phyloP scores from a whole-genome alignment of 2,797 vertebrate genomes.

The Xiphophorus birchmanni region DNA sequence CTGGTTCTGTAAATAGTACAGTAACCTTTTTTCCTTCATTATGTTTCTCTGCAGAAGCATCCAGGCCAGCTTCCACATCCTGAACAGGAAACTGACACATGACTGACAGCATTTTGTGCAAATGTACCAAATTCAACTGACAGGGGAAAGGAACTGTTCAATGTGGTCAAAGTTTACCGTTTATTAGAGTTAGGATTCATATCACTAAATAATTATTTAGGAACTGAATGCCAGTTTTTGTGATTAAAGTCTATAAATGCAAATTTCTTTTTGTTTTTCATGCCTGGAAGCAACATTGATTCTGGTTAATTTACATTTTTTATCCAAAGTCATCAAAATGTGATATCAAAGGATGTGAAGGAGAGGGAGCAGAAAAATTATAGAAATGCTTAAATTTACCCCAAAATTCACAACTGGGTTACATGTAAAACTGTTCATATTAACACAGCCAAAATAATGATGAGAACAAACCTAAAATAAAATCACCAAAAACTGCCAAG shows the following conservation, averaged over 20 bases:
- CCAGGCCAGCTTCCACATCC: conserved; percentile 43
- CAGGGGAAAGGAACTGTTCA: not conserved
- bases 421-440: not conserved
- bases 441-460: not conserved
- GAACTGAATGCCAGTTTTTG: not conserved
- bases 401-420: not conserved
- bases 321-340: not conserved
- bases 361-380: not conserved
- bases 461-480: not conserved
- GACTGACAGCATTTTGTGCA: conserved; percentile 25
- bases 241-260: not conserved
- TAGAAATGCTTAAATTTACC: not conserved
- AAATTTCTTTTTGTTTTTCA: not conserved
- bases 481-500: not conserved
- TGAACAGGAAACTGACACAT: conserved; percentile 12
- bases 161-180: not conserved
- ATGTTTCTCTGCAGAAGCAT: conserved; percentile 20
- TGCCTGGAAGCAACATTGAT: not conserved
- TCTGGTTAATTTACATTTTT: not conserved
- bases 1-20: conserved; percentile 20
- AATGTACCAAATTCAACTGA: conserved; percentile 17
- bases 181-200: not conserved
- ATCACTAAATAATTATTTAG: not conserved
- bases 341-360: not conserved
- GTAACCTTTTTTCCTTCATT: conserved; percentile 31